Evolutionary conservation across 2,113 vertebrate species (phyloP), one percentile per base, ranked within the genome.

Genomic region (Bombycilla garrulus): DNA sequence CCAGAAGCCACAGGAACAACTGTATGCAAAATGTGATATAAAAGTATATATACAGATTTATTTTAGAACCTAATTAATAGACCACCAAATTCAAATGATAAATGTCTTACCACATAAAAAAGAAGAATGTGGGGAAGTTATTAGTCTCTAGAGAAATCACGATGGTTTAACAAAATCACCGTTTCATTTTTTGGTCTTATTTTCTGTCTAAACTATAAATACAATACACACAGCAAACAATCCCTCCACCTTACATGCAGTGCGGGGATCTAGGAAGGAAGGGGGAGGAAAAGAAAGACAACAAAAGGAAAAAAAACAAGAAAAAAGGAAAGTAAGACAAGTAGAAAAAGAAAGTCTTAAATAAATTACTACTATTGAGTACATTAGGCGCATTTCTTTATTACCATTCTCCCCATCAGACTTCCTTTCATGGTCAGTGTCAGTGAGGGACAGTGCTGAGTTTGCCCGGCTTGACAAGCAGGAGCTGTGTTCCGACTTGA

Each of bases 331-430:
- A 60, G 22, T 1, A 38, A 56, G 53, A 58, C n/a, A 90, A 70
- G 26, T 26, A 70, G 42, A 57, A 28, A n/a, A 84, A 65, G 15
- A 48, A 50, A 92, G 42, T 33, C 54, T 90, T 96, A 92, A 86
- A 78, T 18, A 22, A 60, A 44, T 29, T 70, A 38, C 19, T 84
- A 38, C n/a, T 74, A 45, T 87, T 81, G 33, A 96, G 48, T 48
- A 77, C 60, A 95, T 36, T 16, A 57, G 79, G 80, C 7, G 56
- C 42, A n/a, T 79, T 85, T 81, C 42, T 86, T 86, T 56, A 96
- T 99, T 98, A 99, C 99, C 99, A 40, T 99, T 99, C 93, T 99
- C 99, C n/a, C 98, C 98, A 95, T 99, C 99, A 42, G 99, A 99
- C 95, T 99, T 99, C 97, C 99, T 98, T 96, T 99, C 99, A 40